Evolutionary conservation across 2,797 vertebrate species (phyloP).

Genomic region (Tenualosa thibaudeaui): DNA sequence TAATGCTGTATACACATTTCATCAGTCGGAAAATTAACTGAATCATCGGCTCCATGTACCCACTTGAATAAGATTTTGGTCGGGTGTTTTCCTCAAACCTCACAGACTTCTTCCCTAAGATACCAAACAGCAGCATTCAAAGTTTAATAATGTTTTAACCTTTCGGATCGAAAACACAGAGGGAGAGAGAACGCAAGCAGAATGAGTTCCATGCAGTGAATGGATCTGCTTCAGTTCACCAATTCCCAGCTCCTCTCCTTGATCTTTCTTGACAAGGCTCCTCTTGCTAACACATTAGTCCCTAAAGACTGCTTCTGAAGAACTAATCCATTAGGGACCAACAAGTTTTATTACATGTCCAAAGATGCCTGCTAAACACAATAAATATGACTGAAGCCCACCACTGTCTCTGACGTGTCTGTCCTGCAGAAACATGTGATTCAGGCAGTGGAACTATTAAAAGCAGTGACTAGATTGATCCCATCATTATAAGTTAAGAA

Average conservation of each 20-base stretch:
- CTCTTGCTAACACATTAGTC: constrained; percentile 48
- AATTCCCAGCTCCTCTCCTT: constrained; percentile 45
- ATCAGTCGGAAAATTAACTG: background rate
- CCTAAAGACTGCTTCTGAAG: constrained; percentile 46
- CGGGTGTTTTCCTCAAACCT: background rate
- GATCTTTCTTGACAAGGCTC: constrained; percentile 52
- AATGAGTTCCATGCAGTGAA: constrained; percentile 7
- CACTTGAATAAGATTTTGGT: background rate
- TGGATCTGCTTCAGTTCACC: constrained; percentile 40
- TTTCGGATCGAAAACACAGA: background rate
- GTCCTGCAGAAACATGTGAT: constrained; percentile 19
- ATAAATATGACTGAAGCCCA: constrained; percentile 57
- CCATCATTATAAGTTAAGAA: constrained; percentile 57
- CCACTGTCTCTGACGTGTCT: constrained; percentile 45
- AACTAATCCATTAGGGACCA: constrained; percentile 49
- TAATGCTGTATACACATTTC: background rate
- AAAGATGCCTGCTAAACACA: constrained; percentile 48
- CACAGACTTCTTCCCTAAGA: background rate
- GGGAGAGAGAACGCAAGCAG: background rate
- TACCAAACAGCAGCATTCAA: background rate
- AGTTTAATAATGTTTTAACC: constrained; percentile 2
- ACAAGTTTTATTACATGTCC: constrained; percentile 48
- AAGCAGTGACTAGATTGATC: constrained; percentile 55
- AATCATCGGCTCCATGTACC: background rate
- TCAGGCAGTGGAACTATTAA: constrained; percentile 62